phyloP scores from a whole-genome alignment of 2,888 invertebrate genomes.

The Platycheirus albimanus region DNA sequence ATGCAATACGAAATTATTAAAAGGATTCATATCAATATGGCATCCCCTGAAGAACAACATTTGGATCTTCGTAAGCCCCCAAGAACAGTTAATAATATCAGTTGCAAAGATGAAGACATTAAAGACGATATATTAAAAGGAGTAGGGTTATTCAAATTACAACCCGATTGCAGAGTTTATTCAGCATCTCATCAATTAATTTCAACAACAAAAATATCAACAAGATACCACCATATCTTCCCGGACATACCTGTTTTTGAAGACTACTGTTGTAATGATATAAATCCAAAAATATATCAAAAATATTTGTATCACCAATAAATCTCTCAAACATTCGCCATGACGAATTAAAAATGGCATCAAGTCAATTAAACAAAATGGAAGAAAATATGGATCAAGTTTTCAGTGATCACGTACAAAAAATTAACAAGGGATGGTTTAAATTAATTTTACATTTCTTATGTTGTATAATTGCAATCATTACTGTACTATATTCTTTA shows the following conservation, averaged over 20 bases:
- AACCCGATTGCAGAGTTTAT: constrained; percentile 7
- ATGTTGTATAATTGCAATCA: no score
- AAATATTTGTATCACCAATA: background rate
- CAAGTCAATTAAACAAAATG: background rate
- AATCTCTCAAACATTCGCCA: background rate
- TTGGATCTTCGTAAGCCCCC: no score
- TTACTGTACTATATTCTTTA: no score
- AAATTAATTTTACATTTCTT: no score
- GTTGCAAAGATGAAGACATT: no score
- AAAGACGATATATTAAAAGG: no score
- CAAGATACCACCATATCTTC: background rate
- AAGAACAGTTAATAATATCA: no score
- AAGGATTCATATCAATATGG: no score
- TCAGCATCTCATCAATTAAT: background rate
- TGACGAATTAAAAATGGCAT: background rate
- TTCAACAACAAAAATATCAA: background rate
- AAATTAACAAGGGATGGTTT: no score
- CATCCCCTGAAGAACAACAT: no score
- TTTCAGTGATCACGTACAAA: background rate
- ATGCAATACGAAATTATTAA: no score
- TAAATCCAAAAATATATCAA: background rate
- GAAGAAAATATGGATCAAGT: background rate
- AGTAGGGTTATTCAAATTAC: background rate
- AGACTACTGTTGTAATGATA: background rate
- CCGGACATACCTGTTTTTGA: background rate